A percentile compares a stretch with the other conserved stretches of the same genome.
Conservation (phyloP, 1,140 invertebrate species). For the Zaprionus africanus region DNA sequence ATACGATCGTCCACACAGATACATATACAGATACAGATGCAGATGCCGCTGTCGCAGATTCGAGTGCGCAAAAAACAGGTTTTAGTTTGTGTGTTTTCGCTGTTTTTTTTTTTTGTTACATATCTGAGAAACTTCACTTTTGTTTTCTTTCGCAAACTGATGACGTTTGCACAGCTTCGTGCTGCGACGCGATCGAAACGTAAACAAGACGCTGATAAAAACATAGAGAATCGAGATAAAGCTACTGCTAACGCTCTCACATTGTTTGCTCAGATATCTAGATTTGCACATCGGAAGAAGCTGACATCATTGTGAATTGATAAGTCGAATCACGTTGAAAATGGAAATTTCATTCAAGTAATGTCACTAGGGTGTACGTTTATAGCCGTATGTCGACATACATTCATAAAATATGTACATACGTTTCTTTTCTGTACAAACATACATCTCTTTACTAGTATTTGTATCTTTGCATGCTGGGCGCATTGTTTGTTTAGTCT, state of each 20-base stretch:
- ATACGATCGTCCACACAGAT: conserved; percentile 47
- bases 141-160: conserved; percentile 60
- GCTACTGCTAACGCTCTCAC: neutral
- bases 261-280: conserved; percentile 6
- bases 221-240: conserved; percentile 3
- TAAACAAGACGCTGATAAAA: conserved; percentile 50
- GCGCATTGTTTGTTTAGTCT: conserved; percentile 18
- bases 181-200: conserved; percentile 14
- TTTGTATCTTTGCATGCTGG: conserved; percentile 7
- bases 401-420: neutral
- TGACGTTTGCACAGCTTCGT: conserved; percentile 52
- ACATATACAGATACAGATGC: conserved; percentile 31
- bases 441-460: conserved; percentile 3
- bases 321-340: conserved; percentile 1
- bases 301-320: conserved; percentile 23
- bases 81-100: conserved; percentile 19
- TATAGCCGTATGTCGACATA: neutral
- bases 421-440: no score
- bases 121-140: conserved; percentile 67
- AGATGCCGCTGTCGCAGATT: neutral
- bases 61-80: conserved; percentile 50
- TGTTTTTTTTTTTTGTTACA: conserved; percentile 4
- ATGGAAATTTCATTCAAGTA: conserved; percentile 1
- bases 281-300: conserved; percentile 33
- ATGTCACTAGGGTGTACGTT: neutral